Conservation (phyloP, 2,113 vertebrate species). For the Sciurus niger region DNA sequence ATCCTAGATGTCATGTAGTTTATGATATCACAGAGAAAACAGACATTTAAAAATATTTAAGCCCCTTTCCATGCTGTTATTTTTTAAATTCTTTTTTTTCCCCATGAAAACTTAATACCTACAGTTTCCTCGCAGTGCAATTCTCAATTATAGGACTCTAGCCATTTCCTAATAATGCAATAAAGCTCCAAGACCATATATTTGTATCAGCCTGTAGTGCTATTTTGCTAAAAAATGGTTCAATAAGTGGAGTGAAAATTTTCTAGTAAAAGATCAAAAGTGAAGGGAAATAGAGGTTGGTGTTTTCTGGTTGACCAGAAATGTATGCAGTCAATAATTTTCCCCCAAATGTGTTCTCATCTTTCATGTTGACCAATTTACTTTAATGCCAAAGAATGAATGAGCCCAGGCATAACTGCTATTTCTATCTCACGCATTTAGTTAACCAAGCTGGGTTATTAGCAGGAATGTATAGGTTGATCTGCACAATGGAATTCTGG, state of each 20-base stretch:
- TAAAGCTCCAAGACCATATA: background rate
- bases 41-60: constrained; percentile 41
- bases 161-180: background rate
- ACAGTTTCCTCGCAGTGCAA: background rate
- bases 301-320: background rate
- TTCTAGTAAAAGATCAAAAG: constrained; percentile 48
- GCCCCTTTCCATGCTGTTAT: background rate
- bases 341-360: background rate
- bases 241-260: background rate
- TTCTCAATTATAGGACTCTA: constrained; percentile 34
- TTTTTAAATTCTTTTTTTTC: background rate
- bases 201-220: background rate
- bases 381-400: background rate
- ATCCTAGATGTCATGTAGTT: background rate
- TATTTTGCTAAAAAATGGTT: background rate
- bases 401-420: background rate
- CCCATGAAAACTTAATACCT: background rate
- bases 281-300: background rate
- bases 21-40: background rate
- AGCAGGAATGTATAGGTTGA: background rate
- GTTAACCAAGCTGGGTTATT: background rate
- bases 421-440: background rate
- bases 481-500: background rate
- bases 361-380: background rate
- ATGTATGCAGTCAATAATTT: background rate